phyloP scores from a whole-genome alignment of 2,113 vertebrate species.

The Pseudolaguvia tuberculata region DNA sequence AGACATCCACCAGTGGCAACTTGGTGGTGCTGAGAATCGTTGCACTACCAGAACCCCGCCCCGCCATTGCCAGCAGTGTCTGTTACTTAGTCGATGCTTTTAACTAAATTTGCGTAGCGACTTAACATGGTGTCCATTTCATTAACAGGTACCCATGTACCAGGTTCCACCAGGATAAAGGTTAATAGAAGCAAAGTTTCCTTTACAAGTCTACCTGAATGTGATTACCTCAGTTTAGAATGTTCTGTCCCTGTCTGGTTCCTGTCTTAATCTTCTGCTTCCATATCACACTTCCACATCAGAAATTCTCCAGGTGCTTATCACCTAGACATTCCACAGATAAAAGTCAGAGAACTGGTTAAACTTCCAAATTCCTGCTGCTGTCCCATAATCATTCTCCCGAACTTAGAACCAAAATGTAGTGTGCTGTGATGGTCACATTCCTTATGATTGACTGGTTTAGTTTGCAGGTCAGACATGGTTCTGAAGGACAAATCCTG shows the following conservation, averaged over 20 bases:
- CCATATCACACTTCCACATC: constrained; percentile 3
- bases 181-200: constrained; percentile 12
- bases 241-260: background rate
- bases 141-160: constrained; percentile 18
- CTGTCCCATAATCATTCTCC: background rate
- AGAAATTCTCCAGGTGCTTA: background rate
- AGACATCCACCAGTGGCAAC: too few species aligned
- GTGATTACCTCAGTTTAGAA: background rate
- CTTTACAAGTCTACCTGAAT: background rate
- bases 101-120: constrained; percentile 31
- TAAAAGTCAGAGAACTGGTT: background rate
- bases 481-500: too few species aligned
- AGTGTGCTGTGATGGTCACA: background rate
- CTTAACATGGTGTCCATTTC: constrained; percentile 34
- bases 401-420: background rate
- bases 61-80: constrained; percentile 1
- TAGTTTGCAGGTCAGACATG: too few species aligned
- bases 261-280: background rate
- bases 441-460: background rate
- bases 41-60: too few species aligned
- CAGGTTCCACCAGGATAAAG: background rate
- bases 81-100: constrained; percentile 34
- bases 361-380: too few species aligned
- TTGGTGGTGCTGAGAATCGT: too few species aligned
- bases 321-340: background rate